A percentile compares a stretch with the other conserved stretches of the same genome.
These are phyloP conservation scores for Cydia splendana DNA, from an alignment of 1,140 invertebrate species.

Conservation along the genomic window DNA sequence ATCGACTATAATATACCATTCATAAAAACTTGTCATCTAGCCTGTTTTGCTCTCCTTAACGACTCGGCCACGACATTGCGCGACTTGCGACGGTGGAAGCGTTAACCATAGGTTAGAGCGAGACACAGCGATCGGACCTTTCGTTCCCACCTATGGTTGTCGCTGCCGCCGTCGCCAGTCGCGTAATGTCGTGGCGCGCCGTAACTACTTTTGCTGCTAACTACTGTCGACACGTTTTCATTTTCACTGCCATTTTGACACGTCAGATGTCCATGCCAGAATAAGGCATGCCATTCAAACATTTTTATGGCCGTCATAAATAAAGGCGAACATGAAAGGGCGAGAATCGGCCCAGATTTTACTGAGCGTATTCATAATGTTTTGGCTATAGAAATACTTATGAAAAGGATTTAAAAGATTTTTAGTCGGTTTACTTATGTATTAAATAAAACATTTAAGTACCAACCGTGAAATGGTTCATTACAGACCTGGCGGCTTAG, in stretches of 20 bases:
- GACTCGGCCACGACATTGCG: too few species aligned
- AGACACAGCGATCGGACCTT: too few species aligned
- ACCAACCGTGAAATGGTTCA: too few species aligned
- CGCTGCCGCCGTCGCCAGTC: too few species aligned
- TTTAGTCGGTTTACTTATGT: neutral
- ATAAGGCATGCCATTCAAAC: slow-evolving; percentile 7
- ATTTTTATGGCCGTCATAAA: slow-evolving; percentile 2
- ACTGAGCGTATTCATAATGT: neutral
- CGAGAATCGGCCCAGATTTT: slow-evolving; percentile 12
- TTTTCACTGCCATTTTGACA: neutral
- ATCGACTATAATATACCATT: too few species aligned
- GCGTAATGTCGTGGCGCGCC: too few species aligned
- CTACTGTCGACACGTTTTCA: neutral
- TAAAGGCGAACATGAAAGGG: slow-evolving; percentile 4
- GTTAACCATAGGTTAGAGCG: too few species aligned
- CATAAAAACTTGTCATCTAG: too few species aligned
- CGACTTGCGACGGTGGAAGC: too few species aligned
- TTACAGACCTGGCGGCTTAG: too few species aligned
- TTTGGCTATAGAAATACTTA: neutral
- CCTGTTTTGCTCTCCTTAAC: too few species aligned
- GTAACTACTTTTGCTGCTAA: neutral
- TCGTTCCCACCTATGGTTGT: too few species aligned
- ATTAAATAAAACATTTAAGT: neutral
- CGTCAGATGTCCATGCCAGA: neutral
- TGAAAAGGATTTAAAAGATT: neutral